These are phyloP conservation scores for Drosophila merina DNA, from an alignment of 2,888 invertebrate species.

Conservation along the genomic window DNA sequence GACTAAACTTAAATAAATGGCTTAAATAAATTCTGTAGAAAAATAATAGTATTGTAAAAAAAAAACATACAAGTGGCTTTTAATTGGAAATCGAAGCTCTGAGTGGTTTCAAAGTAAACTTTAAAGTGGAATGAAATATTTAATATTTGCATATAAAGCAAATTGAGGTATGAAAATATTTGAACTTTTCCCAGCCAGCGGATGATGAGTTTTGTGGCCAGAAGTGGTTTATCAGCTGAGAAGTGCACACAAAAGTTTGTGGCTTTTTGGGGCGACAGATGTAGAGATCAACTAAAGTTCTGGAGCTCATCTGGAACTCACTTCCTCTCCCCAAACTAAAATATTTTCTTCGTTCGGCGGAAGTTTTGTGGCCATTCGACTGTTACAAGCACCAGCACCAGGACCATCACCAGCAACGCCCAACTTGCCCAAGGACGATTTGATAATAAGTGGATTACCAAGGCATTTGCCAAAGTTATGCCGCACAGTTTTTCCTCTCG, in stretches of 20 bases:
- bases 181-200: background rate
- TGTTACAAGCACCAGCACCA: background rate
- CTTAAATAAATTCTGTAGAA: conserved; percentile 17
- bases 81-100: background rate
- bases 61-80: background rate
- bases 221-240: conserved; percentile 9
- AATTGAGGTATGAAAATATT: background rate
- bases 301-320: background rate
- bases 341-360: background rate
- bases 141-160: conserved; percentile 1
- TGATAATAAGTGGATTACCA: conserved; percentile 33
- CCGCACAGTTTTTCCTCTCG: conserved; percentile 2
- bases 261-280: conserved; percentile 21
- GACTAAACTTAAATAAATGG: conserved; percentile 9
- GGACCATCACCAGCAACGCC: background rate
- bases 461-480: conserved; percentile 29
- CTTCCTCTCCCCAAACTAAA: conserved; percentile 1
- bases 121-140: too few species aligned
- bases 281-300: conserved; percentile 16
- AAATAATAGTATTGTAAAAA: conserved; percentile 10
- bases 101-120: too few species aligned
- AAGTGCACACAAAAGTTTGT: conserved; percentile 21
- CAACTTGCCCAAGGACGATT: conserved; percentile 24
- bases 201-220: conserved; percentile 5
- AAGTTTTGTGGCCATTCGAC: conserved; percentile 18